Conservation (phyloP, 1,140 invertebrate species). For the Euglossa dilemma region DNA sequence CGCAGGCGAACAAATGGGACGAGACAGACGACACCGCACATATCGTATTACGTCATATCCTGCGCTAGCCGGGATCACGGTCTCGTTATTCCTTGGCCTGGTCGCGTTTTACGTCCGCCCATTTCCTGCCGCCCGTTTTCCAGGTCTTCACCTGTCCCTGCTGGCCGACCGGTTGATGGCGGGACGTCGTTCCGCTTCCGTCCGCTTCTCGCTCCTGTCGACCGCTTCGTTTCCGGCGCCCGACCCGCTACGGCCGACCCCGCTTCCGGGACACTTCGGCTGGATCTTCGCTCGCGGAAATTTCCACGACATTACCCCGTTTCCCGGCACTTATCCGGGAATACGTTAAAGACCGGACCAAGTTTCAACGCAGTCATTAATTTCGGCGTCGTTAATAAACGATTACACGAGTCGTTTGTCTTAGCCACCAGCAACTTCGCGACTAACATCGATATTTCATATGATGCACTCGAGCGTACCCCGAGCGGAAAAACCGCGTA, state of each 20-base stretch:
- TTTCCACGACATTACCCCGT: neutral
- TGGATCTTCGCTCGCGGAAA: neutral
- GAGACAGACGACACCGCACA: constrained; percentile 71
- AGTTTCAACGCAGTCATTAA: neutral
- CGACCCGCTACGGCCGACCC: neutral
- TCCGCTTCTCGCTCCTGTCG: neutral
- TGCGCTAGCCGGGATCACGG: constrained; percentile 41
- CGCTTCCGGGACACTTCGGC: neutral
- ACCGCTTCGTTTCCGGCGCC: neutral
- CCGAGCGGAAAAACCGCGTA: no score
- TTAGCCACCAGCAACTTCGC: no score
- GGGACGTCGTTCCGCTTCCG: neutral
- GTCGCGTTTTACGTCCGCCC: constrained; percentile 40
- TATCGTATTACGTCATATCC: constrained; percentile 73
- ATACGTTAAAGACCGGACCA: neutral
- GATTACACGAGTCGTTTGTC: constrained; percentile 12
- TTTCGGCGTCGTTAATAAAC: neutral
- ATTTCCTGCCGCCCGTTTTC: neutral
- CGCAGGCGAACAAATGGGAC: constrained; percentile 70
- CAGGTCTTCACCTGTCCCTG: neutral
- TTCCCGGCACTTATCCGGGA: neutral
- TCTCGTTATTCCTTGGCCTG: constrained; percentile 55
- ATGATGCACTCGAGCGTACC: no score
- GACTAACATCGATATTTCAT: no score
- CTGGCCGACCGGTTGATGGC: constrained; percentile 1